phyloP scores from a whole-genome alignment of 2,797 vertebrate genomes.

The Mus minutoides region DNA sequence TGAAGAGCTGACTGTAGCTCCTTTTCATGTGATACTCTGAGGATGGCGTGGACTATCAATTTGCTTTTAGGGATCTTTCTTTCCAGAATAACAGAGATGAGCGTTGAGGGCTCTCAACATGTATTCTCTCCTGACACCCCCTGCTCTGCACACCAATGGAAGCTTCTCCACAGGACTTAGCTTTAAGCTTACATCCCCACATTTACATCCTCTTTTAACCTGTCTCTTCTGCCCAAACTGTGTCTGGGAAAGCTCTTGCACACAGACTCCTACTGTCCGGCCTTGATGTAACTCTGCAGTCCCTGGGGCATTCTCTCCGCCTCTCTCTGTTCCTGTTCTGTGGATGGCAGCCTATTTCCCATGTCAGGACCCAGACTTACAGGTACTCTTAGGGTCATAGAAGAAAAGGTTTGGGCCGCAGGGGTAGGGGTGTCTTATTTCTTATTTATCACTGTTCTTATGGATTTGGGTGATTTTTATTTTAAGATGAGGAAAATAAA shows the following conservation, averaged over 20 bases:
- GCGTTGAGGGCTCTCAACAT: neutral
- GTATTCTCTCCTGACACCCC: neutral
- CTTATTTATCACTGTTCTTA: neutral
- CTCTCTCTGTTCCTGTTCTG: neutral
- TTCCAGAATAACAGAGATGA: neutral
- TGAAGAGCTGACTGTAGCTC: neutral
- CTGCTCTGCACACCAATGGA: too few relatives aligned
- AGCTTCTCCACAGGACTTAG: neutral
- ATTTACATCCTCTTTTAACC: neutral
- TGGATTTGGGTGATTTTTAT: neutral
- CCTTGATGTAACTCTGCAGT: neutral
- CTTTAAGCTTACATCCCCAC: neutral
- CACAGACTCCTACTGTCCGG: neutral
- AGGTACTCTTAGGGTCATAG: neutral
- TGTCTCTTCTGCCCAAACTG: neutral
- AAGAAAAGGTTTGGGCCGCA: neutral
- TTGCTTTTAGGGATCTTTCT: neutral
- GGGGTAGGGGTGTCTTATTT: neutral
- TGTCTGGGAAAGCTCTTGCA: neutral
- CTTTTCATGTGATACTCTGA: neutral
- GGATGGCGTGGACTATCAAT: fast-evolving
- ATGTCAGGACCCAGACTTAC: neutral
- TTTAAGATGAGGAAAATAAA: neutral
- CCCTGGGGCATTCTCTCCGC: neutral
- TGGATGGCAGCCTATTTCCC: neutral